Base-by-base conservation (phyloP, 2,888 invertebrate genomes). In the Coleophora deauratella region DNA sequence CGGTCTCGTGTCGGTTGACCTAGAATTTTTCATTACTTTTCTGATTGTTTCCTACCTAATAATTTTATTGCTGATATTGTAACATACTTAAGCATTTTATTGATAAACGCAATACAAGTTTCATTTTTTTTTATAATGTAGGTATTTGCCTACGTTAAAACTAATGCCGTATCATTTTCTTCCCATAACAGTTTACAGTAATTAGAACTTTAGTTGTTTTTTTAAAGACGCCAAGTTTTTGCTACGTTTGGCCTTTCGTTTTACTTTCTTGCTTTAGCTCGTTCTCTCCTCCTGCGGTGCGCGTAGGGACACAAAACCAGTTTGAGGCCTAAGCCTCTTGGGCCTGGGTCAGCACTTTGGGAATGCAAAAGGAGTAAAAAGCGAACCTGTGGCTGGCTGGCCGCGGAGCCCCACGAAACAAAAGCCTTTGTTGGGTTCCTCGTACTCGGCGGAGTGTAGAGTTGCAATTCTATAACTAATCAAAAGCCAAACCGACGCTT, bases 361-460 rank as follows among this genome's bases (percentile, higher is more conserved):
- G 80, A 80, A 82, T 81, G 82, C 74, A 81, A 78, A 59, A 77
- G 67, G 64, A 76, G 65, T 68, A 78, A 81, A 75, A 65, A 62
- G 64, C 63, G 72, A 75, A 68, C 62, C 62, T 61, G 66, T 64
- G 57, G 61, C 60, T 59, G 21, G 21, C 21, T 6, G 21, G 21
- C 3, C 21, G 21, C 21, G 6, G 21, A 21, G 21, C 51, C 66
- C 58, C 54, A 57, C 57, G 59, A 76, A 79, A 84, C 84, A 84
- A 84, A 81, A 78, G 79, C 66, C 79, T 82, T 82, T 84, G 82
- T 82, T 82, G 62, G 66, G 69, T 84, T 84, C 82, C 78, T 11
- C 62, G 84, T 82, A 84, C 69, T 67, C 68, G 51, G 39, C 49
- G 49, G 52, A 63, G 81, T 76, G 72, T 82, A 65, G 61, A 63